Conservation (phyloP, 2,113 vertebrate species). For the Sander lucioperca region DNA sequence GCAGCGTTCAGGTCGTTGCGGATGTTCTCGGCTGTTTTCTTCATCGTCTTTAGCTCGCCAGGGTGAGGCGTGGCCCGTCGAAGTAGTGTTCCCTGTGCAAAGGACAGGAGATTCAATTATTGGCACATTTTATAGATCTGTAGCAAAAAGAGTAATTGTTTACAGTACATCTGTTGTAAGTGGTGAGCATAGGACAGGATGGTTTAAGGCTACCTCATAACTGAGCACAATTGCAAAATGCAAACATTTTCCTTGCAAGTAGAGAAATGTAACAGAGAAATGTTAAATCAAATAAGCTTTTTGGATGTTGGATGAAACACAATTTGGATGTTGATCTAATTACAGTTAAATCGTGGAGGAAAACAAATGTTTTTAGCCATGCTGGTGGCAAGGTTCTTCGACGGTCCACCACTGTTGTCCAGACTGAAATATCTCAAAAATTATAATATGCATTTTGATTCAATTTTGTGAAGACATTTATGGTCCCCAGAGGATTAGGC, state of each 20-base stretch:
- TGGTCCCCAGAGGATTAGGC: background rate
- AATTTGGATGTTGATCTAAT: background rate
- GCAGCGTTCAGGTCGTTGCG: conserved; percentile 96
- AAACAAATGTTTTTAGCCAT: background rate
- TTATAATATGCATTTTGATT: background rate
- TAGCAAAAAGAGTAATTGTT: background rate
- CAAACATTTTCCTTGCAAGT: background rate
- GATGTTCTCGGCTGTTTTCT: conserved; percentile 95
- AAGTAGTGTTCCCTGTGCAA: conserved; percentile 88
- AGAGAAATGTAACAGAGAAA: background rate
- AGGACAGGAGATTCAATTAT: conserved; percentile 17
- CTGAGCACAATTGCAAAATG: background rate
- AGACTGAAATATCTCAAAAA: background rate
- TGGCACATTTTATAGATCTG: background rate
- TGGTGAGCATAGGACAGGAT: background rate
- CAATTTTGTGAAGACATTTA: background rate
- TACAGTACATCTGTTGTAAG: background rate
- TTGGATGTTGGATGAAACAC: no score
- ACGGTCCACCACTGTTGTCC: background rate
- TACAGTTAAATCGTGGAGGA: background rate
- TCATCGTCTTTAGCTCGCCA: conserved; percentile 96
- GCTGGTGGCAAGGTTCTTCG: background rate
- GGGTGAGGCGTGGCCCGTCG: conserved; percentile 97
- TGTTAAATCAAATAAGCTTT: background rate
- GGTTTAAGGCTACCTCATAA: background rate